These are phyloP conservation scores for Cosmia pyralina DNA, from an alignment of 2,888 invertebrate genomes.

Conservation along the genomic window DNA sequence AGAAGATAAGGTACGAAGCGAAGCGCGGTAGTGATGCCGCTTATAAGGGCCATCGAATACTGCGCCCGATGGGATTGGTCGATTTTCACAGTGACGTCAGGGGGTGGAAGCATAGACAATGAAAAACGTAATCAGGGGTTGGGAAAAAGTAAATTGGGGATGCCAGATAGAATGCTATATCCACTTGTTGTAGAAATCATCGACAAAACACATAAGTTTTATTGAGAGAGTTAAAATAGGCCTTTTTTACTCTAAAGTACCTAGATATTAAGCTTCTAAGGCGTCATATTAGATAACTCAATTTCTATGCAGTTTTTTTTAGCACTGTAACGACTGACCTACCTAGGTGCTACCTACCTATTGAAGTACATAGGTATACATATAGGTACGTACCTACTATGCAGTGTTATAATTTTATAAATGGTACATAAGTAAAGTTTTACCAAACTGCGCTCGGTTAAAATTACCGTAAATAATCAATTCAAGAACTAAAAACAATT, in stretches of 20 bases:
- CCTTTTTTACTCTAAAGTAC: not conserved
- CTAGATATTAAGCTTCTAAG: too few relatives aligned
- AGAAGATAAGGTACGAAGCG: constrained; percentile 80
- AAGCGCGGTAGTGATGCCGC: constrained; percentile 84
- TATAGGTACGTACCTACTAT: not conserved
- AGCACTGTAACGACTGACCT: not conserved
- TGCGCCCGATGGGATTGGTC: constrained; percentile 91
- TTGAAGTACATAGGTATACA: too few relatives aligned
- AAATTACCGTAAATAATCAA: not conserved
- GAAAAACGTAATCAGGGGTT: constrained; percentile 78
- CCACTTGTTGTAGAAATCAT: constrained; percentile 8
- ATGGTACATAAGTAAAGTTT: not conserved
- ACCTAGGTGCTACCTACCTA: not conserved
- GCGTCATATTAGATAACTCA: too few relatives aligned
- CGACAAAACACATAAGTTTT: not conserved
- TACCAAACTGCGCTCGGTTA: not conserved
- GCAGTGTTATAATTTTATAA: not conserved
- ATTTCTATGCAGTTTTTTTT: too few relatives aligned
- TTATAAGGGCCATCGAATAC: constrained; percentile 85
- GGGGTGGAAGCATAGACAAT: constrained; percentile 89
- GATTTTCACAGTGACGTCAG: constrained; percentile 91
- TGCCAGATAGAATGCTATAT: constrained; percentile 49
- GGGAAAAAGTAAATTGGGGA: constrained; percentile 68
- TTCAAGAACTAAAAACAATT: not conserved
- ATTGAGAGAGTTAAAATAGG: too few relatives aligned